Base-by-base conservation (phyloP, 2,888 invertebrate genomes). In the Hermaeophaga mercurialis region DNA sequence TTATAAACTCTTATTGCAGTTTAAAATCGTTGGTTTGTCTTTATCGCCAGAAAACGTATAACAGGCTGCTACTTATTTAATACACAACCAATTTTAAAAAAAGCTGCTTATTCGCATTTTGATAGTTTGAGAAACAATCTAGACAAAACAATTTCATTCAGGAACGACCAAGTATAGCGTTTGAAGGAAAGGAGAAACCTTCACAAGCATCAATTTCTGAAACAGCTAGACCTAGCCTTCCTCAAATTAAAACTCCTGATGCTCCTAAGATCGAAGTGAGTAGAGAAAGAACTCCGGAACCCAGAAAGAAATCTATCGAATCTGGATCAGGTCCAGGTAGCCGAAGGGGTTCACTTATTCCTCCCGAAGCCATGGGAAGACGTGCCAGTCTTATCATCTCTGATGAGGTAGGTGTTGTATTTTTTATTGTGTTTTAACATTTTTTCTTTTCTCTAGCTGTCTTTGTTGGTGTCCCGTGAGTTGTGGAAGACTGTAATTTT, bases 351-450 rank as follows among this genome's bases (percentile, higher is more conserved):
- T 94, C 94, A 46, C 85, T 94, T 58, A 88, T 94, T 74, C 94
- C 94, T 70, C 91, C 91, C 5, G 94, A 94, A 77, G 90, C 88
- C 77, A 88, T 88, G 79, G 89, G 88, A 72, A 85, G 94, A 71
- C 85, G 94, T 69, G 92, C 94, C 67, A 93, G 93, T 70, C 84
- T 95, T 68, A 90, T 95, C 73, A 94, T 95, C 75, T 91, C 93
- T 75, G 94, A 95, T 79, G 94, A 95, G 92, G 95, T 95, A 89
- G 38, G 49, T 57, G 12, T 28, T 19, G 8, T 19, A n/a, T 19
- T 38, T 49, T 18, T 44, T 19, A 39, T 28, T 24, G n/a, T 47
- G n/a, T n/a, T n/a, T 36, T 36, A 12, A 24, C 38, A 12, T 11
- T 39, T 41, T 43, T 34, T 22, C 48, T 33, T 46, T 53, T 52